Evolutionary conservation across 2,797 vertebrate species (phyloP).

Genomic region (Meriones psammophilus): DNA sequence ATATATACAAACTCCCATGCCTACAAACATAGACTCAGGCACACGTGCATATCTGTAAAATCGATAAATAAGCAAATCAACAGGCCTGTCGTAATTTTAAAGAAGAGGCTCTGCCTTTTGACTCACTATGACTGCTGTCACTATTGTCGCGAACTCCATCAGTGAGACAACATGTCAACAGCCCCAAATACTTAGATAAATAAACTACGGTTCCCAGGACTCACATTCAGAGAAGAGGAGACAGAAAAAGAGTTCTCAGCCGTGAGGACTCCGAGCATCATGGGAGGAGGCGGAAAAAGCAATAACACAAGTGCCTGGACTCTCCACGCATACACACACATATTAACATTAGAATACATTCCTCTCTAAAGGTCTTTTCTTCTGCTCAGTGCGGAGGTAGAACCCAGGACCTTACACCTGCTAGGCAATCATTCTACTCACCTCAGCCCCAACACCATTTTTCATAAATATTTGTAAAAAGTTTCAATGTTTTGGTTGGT

Average conservation of each 20-base stretch:
- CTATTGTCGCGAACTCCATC: not conserved
- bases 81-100: not conserved
- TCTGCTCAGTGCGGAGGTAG: not conserved
- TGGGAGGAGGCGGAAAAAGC: fast-evolving
- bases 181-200: conserved; percentile 2
- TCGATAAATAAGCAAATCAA: not conserved
- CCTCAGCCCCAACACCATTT: not conserved
- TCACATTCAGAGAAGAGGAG: not conserved
- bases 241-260: not conserved
- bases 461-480: not conserved
- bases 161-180: fast-evolving
- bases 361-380: not conserved
- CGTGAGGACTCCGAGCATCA: fast-evolving
- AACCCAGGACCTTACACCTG: not conserved
- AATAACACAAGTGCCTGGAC: not conserved
- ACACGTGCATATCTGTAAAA: not conserved
- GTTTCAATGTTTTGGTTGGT: not conserved
- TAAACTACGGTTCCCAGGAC: not conserved
- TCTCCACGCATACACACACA: fast-evolving
- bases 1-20: no score
- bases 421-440: not conserved
- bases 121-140: not conserved
- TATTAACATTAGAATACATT: not conserved
- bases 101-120: not conserved
- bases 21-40: not conserved